Percentiles rank a stretch among this genome's conserved stretches.
Evolutionary conservation across 2,797 vertebrate species (phyloP).

Genomic region (Brachyalestes nurse): DNA sequence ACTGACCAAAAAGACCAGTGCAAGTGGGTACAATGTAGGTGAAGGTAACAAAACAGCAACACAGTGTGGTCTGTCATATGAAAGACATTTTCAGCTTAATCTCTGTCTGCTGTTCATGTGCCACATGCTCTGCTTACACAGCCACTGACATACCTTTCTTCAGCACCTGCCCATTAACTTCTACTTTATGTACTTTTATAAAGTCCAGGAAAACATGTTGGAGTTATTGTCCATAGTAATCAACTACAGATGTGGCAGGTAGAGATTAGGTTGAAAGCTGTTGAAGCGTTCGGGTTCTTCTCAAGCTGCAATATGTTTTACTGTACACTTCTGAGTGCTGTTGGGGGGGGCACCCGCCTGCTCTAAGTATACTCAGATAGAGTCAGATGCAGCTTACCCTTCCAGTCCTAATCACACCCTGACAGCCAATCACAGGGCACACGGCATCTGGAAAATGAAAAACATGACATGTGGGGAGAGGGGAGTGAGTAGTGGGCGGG

Average conservation of each 20-base stretch:
- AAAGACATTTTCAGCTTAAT: too few species aligned
- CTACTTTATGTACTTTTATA: neutral
- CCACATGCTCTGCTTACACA: too few species aligned
- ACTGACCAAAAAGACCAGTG: too few species aligned
- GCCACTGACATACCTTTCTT: neutral
- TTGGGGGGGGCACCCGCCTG: neutral
- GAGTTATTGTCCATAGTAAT: neutral
- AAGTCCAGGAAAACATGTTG: neutral
- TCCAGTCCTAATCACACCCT: neutral
- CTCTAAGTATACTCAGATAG: neutral
- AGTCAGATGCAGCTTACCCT: neutral
- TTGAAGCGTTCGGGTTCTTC: neutral
- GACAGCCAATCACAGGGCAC: neutral
- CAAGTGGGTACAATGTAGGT: too few species aligned
- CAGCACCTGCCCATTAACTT: neutral
- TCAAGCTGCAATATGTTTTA: neutral
- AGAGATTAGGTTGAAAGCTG: neutral
- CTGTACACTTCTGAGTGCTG: neutral
- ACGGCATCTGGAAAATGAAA: conserved; percentile 10
- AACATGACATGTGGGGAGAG: neutral
- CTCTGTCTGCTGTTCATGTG: too few species aligned
- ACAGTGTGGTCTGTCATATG: too few species aligned
- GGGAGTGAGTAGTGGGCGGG: conserved; percentile 9
- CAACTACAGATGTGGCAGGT: neutral
- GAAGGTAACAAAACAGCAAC: too few species aligned